Evolutionary conservation across 2,888 invertebrate genomes (phyloP), one percentile per base, ranked within the genome.

Genomic region (Actias luna): DNA sequence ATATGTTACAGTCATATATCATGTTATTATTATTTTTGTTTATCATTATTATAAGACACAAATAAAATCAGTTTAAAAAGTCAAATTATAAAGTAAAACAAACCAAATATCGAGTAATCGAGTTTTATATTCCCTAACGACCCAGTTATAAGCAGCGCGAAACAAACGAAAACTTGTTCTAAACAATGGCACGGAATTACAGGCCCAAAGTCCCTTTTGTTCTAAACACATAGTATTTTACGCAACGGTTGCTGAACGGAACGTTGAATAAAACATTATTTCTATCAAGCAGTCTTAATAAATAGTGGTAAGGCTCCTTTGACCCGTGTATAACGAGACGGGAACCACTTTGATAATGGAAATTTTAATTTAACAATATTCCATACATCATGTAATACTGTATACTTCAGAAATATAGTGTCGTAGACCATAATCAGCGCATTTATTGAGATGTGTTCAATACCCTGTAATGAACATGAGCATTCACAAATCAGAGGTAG

Each of bases 111-210:
- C 46, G n/a, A 22, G 22, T 12, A 22, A 2, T 46, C 16, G 0
- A 46, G 22, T 46, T 22, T 46, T 46, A 12, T 46, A 46, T 46
- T n/a, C 22, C 10, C 46, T 46, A 46, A 46, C 22, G 10, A 22
- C 10, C 12, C 46, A 22, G 46, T 10, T 12, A 16, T 55, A 55
- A 55, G 29, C 29, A 55, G 5, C 27, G 29, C 0, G 8, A 16
- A 29, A 55, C 55, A 55, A 55, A 52, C 16, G 22, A 18, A 46
- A 22, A 46, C n/a, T 55, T 29, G 29, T 55, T 29, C 2, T 14
- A 55, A 55, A 29, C 55, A 55, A 55, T 29, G 29, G 29, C 18
- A 29, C n/a, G 16, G 55, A 29, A 55, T 55, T 55, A 55, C n/a
- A 55, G 7, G 3, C 27, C 55, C 16, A 29, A 16, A 55, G 55